A percentile compares a stretch with the other conserved stretches of the same genome.
These are phyloP conservation scores for Cepaea hortensis DNA, from an alignment of 2,888 invertebrate genomes.

Conservation along the genomic window DNA sequence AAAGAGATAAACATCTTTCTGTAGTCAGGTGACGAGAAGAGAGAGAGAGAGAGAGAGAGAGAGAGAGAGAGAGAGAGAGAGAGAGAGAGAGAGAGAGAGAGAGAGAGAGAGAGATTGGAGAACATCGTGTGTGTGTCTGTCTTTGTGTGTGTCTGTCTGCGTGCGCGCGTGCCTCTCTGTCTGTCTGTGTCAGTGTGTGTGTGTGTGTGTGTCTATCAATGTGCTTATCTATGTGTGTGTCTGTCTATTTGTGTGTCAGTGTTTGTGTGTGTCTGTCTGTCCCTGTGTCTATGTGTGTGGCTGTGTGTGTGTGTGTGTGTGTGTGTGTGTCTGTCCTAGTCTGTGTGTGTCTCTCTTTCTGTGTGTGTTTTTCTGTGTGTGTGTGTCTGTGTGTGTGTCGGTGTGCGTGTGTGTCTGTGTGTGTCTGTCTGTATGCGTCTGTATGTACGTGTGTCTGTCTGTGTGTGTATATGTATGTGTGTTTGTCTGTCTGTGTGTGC, in stretches of 20 bases:
- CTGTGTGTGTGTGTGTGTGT: not conserved
- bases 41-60: no score
- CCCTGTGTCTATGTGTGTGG: not conserved
- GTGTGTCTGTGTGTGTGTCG: not conserved
- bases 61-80: no score
- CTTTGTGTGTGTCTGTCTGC: not conserved
- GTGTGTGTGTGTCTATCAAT: not conserved
- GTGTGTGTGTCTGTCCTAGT: not conserved
- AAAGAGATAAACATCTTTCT: no score
- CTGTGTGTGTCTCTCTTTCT: not conserved
- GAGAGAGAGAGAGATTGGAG: no score
- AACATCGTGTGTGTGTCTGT: not conserved
- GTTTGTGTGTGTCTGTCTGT: no score
- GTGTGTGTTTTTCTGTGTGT: not conserved
- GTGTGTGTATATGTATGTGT: not conserved
- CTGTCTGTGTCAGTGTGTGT: not conserved
- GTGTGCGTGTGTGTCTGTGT: not conserved
- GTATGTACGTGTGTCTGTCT: not conserved
- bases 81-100: no score
- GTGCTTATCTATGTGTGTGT: not conserved
- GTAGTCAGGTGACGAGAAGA: no score
- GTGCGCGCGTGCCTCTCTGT: not conserved
- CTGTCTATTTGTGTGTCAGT: not conserved
- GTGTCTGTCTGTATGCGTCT: not conserved
- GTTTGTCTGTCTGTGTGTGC: not conserved